Evolutionary conservation across 2,888 invertebrate genomes (phyloP).

Genomic region (Microdon myrmicae): DNA sequence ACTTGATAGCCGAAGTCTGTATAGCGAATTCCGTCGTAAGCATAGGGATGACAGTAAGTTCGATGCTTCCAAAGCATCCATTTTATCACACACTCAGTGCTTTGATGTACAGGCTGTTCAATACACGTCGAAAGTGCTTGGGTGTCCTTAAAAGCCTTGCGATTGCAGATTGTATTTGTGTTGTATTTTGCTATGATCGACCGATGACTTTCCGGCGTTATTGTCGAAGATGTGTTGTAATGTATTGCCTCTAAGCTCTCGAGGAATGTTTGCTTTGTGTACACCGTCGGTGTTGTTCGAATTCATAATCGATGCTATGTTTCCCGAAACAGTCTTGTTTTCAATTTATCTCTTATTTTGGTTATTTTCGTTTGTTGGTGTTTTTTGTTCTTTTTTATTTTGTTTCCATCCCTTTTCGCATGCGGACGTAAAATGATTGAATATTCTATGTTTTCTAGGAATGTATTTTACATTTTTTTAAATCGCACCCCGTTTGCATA

Average conservation of each 20-base stretch:
- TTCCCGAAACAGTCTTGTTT: slow-evolving; percentile 28
- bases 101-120: slow-evolving; percentile 43
- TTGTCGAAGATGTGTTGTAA: no score
- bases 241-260: no score
- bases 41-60: slow-evolving; percentile 76
- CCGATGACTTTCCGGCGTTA: no score
- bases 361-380: slow-evolving; percentile 3
- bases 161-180: slow-evolving; percentile 39
- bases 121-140: slow-evolving; percentile 32
- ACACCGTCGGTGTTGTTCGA: slow-evolving; percentile 50
- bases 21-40: slow-evolving; percentile 71
- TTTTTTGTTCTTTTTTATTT: background rate
- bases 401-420: slow-evolving; percentile 38
- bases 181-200: slow-evolving; percentile 48
- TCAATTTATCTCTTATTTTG: slow-evolving; percentile 1
- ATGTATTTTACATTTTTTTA: no score
- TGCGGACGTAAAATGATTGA: slow-evolving; percentile 46
- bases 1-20: slow-evolving; percentile 63
- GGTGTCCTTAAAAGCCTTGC: slow-evolving; percentile 41
- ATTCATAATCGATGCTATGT: slow-evolving; percentile 51
- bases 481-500: no score
- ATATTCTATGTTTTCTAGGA: no score
- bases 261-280: slow-evolving; percentile 44
- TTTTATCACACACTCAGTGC: slow-evolving; percentile 43
- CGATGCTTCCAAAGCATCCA: slow-evolving; percentile 32